A percentile compares a stretch with the other conserved stretches of the same genome.
phyloP scores from a whole-genome alignment of 53 echinoderm and acorn worm genomes.

The Arbacia lixula region DNA sequence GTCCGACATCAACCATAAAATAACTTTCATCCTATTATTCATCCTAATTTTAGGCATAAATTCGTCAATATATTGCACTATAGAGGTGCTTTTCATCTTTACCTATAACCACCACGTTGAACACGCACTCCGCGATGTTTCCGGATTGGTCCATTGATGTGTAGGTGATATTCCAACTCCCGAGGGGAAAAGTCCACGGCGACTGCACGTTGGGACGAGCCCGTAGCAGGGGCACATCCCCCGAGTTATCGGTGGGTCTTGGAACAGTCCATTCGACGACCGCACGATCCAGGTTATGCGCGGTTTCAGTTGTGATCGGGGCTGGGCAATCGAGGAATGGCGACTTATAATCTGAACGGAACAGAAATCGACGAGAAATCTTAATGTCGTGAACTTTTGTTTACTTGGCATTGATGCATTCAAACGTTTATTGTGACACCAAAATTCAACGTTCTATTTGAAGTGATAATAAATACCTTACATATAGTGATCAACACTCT shows the following conservation, averaged over 20 bases:
- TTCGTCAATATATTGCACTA: no score
- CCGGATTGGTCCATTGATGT: conserved; percentile 73
- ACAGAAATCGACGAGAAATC: no score
- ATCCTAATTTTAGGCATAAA: no score
- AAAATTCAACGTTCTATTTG: no score
- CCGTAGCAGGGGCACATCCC: conserved; percentile 60
- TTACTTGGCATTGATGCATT: no score
- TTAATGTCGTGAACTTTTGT: no score
- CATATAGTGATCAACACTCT: no score
- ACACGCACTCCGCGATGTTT: conserved; percentile 74
- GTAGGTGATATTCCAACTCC: conserved; percentile 71
- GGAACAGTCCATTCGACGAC: conserved; percentile 77
- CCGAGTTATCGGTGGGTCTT: conserved; percentile 68
- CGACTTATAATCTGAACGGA: conserved; percentile 66
- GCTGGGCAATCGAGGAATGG: conserved; percentile 78
- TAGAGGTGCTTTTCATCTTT: no score
- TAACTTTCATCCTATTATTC: no score
- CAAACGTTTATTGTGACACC: no score
- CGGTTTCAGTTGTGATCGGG: conserved; percentile 58
- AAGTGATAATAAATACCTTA: no score
- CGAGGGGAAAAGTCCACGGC: conserved; percentile 82
- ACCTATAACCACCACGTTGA: conserved; percentile 79
- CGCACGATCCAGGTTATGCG: conserved; percentile 55
- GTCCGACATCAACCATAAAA: no score
- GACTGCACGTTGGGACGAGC: conserved; percentile 70